Evolutionary conservation across 2,797 vertebrate genomes (phyloP).

Genomic region (Lithobates sylvaticus): DNA sequence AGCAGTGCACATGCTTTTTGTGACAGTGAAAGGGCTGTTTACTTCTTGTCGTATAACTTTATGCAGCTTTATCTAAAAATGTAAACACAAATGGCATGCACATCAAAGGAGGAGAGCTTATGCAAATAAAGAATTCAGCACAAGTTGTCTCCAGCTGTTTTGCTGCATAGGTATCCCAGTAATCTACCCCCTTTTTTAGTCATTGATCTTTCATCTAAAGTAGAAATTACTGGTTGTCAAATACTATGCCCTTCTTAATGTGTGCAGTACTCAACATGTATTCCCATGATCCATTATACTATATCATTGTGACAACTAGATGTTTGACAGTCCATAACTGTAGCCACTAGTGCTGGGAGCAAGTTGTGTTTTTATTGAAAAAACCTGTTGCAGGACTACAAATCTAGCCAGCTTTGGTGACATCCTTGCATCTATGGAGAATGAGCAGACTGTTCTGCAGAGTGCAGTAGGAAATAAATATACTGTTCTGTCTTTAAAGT

Average conservation of each 20-base stretch:
- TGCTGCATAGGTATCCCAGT: background rate
- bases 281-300: background rate
- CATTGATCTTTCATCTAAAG: background rate
- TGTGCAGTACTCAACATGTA: background rate
- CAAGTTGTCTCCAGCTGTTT: slow-evolving; percentile 27
- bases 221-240: background rate
- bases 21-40: slow-evolving; percentile 16
- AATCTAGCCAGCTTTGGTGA: too few relatives aligned
- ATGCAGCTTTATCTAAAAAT: slow-evolving; percentile 18
- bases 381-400: too few relatives aligned
- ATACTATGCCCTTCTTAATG: background rate
- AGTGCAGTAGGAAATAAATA: too few relatives aligned
- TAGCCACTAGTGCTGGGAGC: too few relatives aligned
- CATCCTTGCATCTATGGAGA: too few relatives aligned
- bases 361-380: too few relatives aligned
- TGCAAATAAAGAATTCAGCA: slow-evolving; percentile 25
- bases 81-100: slow-evolving; percentile 2
- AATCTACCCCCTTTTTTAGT: slow-evolving; percentile 12
- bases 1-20: too few relatives aligned
- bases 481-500: too few relatives aligned
- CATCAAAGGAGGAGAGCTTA: slow-evolving; percentile 25
- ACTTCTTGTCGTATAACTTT: slow-evolving; percentile 2
- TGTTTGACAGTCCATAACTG: background rate
- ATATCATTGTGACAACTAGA: background rate
- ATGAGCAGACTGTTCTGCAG: too few relatives aligned